Evolutionary conservation across 2,113 vertebrate species (phyloP), one percentile per base, ranked within the genome.

Genomic region (Forbesichthys agassizii): DNA sequence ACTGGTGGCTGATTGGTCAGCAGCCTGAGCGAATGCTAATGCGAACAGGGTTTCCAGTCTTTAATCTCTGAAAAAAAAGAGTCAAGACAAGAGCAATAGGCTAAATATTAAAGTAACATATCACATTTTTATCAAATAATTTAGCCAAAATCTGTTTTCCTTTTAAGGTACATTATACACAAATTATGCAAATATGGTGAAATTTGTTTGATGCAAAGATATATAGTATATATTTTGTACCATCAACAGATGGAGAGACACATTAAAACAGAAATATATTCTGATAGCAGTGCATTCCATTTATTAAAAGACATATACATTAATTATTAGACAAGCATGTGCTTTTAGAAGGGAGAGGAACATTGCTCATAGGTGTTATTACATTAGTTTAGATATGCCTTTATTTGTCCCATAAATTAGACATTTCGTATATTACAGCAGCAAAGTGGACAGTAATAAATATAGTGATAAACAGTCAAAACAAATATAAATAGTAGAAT

Each of bases 261-360:
- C 48, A 46, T 75, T 74, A 11, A 66, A 56, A 63, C 73, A 51
- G 46, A 59, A 74, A 46, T 12, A 53, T 68, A 67, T 68, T 67
- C 66, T 68, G 70, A 69, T 61, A 72, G 83, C 69, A 57, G 36
- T 67, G 69, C 73, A 74, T 81, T 78, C 81, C 72, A 70, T 77
- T 90, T 84, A 82, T 86, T 86, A 74, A 86, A 73, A 60, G 68
- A 88, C 84, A 64, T 47, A 80, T 90, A 75, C 84, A 85, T 84
- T 81, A 85, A 88, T 85, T 77, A 88, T 81, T 69, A 57, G 66
- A 81, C 77, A 73, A 62, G 61, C n/a, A 6, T 5, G 0, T 56
- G 20, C 9, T 75, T 48, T 75, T 82, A 70, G 63, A 57, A 64
- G 79, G 75, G 75, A 73, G 48, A 61, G 1, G 1, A 53, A 73